These are phyloP conservation scores for Ferrisia virgata DNA, from an alignment of 2,888 invertebrate genomes.

Conservation along the genomic window DNA sequence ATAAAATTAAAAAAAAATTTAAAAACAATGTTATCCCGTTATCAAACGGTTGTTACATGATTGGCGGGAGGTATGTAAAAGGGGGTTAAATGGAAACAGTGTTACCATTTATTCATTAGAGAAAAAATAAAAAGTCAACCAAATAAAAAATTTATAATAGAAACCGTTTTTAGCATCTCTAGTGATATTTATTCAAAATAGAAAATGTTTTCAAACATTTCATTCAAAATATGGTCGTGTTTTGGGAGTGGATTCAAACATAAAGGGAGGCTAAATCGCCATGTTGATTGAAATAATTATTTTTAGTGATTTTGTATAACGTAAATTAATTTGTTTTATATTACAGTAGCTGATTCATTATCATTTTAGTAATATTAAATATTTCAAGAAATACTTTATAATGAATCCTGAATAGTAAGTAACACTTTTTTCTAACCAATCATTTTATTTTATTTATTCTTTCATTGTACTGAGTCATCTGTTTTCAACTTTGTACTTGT, in stretches of 20 bases:
- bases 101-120: no score
- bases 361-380: neutral
- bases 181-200: no score
- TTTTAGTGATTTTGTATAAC: neutral
- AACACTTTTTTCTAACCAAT: neutral
- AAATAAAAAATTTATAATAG: no score
- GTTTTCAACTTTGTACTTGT: neutral
- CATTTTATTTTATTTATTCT: neutral
- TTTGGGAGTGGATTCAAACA: neutral
- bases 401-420: constrained; percentile 40
- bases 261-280: constrained; percentile 13
- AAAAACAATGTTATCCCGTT: no score
- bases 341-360: neutral
- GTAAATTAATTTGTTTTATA: neutral
- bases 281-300: constrained; percentile 29
- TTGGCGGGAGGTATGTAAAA: no score
- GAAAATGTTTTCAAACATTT: no score
- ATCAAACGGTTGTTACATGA: no score
- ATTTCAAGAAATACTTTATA: neutral
- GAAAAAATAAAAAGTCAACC: no score
- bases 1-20: no score
- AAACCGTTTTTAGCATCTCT: no score
- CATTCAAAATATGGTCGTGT: no score
- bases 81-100: no score
- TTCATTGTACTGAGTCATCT: constrained; percentile 36